These are phyloP conservation scores for Epinephelus coioides DNA, from an alignment of 2,797 vertebrate genomes.

Conservation along the genomic window DNA sequence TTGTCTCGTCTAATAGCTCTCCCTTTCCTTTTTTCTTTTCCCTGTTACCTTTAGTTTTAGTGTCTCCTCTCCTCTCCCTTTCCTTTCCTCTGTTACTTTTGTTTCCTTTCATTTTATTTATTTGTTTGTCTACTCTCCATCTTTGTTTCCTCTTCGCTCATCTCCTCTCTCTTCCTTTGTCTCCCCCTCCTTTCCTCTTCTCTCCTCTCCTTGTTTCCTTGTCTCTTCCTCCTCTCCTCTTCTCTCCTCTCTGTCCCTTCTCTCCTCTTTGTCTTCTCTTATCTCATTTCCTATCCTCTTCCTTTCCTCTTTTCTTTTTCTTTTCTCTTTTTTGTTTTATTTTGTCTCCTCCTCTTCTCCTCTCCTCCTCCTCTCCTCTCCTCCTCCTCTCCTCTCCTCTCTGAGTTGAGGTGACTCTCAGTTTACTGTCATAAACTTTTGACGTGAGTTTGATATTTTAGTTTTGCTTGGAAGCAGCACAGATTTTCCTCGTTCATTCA, in stretches of 20 bases:
- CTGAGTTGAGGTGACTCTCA: constrained; percentile 58
- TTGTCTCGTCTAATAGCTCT: not conserved
- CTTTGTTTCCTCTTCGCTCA: too few species aligned
- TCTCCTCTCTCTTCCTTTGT: not conserved
- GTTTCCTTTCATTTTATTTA: too few species aligned
- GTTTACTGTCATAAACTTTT: constrained; percentile 74
- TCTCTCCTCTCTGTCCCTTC: not conserved
- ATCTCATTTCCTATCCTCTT: not conserved
- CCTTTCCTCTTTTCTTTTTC: not conserved
- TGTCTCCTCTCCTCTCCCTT: not conserved
- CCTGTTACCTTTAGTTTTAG: too few species aligned
- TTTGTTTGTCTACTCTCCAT: not conserved
- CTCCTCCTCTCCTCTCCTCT: constrained; percentile 17
- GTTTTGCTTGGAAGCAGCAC: constrained; percentile 56
- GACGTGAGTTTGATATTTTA: constrained; percentile 59
- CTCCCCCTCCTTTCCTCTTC: not conserved
- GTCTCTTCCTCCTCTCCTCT: not conserved
- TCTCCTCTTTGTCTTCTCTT: constrained; percentile 2
- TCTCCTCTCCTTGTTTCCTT: too few species aligned
- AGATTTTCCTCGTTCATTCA: constrained; percentile 57
- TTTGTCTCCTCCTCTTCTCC: not conserved
- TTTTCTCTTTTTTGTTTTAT: too few species aligned
- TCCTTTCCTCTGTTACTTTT: too few species aligned
- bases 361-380: not conserved
- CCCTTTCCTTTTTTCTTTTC: not conserved